A percentile compares a stretch with the other conserved stretches of the same genome.
These are phyloP conservation scores for Microctonus hyperodae DNA, from an alignment of 2,888 invertebrate genomes.

Conservation along the genomic window DNA sequence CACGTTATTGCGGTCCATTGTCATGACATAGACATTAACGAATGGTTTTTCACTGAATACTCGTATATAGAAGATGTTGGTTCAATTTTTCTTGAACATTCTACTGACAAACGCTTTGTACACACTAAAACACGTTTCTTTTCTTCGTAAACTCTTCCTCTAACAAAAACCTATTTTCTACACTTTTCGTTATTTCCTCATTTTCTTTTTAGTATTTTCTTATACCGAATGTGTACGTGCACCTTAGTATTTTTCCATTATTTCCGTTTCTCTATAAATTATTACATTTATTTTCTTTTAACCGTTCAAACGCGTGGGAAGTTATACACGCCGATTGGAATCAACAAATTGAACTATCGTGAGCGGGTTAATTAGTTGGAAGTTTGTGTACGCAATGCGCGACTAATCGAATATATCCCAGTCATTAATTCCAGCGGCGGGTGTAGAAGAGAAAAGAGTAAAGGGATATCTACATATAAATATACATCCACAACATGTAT, in stretches of 20 bases:
- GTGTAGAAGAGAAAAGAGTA: not conserved
- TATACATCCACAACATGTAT: not conserved
- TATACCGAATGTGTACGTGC: too few species aligned
- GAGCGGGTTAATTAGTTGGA: constrained; percentile 35
- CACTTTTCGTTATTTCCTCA: not conserved
- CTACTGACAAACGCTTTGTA: constrained; percentile 9
- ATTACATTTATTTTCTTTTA: not conserved
- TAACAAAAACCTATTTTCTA: not conserved
- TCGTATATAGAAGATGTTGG: constrained; percentile 29
- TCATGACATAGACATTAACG: constrained; percentile 51
- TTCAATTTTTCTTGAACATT: constrained; percentile 36
- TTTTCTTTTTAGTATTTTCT: not conserved
- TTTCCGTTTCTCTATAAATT: not conserved
- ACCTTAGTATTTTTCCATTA: not conserved
- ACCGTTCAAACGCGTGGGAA: not conserved
- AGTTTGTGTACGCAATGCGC: constrained; percentile 33
- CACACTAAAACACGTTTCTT: constrained; percentile 22
- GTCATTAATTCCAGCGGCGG: constrained; percentile 30
- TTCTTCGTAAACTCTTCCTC: constrained; percentile 1
- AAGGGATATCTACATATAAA: not conserved
- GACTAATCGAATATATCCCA: constrained; percentile 34
- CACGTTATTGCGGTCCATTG: constrained; percentile 44
- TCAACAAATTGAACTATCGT: constrained; percentile 18
- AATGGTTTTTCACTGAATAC: constrained; percentile 48
- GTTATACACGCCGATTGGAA: not conserved